Percentiles rank a stretch among this genome's conserved stretches.
Evolutionary conservation across 2,888 invertebrate genomes (phyloP).

Genomic region (Tenodera sinensis): DNA sequence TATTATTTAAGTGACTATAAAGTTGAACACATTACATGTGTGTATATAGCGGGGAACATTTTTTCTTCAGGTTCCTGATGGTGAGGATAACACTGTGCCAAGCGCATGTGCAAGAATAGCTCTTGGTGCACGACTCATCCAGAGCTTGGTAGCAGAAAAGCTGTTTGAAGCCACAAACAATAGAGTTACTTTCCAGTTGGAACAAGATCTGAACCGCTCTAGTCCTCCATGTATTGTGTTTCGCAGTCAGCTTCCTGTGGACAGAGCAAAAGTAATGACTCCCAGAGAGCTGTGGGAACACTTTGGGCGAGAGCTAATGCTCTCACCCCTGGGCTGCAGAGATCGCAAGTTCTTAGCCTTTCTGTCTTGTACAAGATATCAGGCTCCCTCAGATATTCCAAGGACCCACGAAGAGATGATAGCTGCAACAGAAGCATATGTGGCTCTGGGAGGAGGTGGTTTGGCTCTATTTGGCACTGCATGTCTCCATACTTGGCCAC

Average conservation of each 20-base stretch:
- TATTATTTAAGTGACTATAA: too few species aligned
- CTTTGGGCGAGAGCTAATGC: constrained; percentile 81
- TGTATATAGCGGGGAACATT: too few species aligned
- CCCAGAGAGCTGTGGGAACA: constrained; percentile 80
- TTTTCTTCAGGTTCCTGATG: constrained; percentile 51
- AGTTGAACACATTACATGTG: too few species aligned
- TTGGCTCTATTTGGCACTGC: constrained; percentile 88
- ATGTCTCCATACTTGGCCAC: constrained; percentile 88
- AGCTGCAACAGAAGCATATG: constrained; percentile 71
- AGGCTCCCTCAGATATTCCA: constrained; percentile 45
- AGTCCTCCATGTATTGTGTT: constrained; percentile 65
- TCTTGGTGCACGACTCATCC: constrained; percentile 74
- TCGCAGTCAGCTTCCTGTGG: constrained; percentile 64
- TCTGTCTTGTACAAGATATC: constrained; percentile 79
- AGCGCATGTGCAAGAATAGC: constrained; percentile 74
- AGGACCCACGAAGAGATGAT: constrained; percentile 67
- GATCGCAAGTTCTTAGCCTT: constrained; percentile 85
- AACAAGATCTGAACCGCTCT: constrained; percentile 55
- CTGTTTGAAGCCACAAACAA: constrained; percentile 69
- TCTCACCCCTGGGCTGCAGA: constrained; percentile 58
- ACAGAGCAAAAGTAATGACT: constrained; percentile 66
- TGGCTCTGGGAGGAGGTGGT: constrained; percentile 90
- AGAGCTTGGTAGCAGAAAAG: constrained; percentile 84
- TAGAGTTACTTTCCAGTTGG: constrained; percentile 77
- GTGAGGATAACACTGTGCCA: constrained; percentile 61